These are phyloP conservation scores for Orussus abietinus DNA, from an alignment of 1,140 invertebrate species.

Conservation along the genomic window DNA sequence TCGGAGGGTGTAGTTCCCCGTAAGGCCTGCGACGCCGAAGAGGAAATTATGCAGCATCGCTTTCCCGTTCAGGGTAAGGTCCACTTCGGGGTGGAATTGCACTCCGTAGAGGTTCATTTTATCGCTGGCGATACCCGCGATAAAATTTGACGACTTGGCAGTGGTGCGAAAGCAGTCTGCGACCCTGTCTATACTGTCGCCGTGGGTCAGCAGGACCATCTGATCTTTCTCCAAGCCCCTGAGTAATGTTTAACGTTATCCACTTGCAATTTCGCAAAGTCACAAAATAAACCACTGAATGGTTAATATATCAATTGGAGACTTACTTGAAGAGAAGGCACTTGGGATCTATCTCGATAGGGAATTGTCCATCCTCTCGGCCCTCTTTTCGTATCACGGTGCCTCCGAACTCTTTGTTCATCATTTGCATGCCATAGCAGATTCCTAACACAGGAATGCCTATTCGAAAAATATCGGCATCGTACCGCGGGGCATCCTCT, in stretches of 20 bases:
- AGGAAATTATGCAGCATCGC: conserved; percentile 94
- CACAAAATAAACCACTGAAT: conserved; percentile 7
- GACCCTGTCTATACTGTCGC: conserved; percentile 89
- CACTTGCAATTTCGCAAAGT: neutral
- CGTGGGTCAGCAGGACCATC: conserved; percentile 92
- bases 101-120: conserved; percentile 90
- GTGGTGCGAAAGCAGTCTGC: conserved; percentile 82
- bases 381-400: conserved; percentile 79
- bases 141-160: conserved; percentile 78
- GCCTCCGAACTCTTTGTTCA: conserved; percentile 98
- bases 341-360: conserved; percentile 83
- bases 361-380: conserved; percentile 93
- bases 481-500: conserved; percentile 90
- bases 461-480: conserved; percentile 92
- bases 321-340: conserved; percentile 92
- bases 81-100: conserved; percentile 97
- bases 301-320: conserved; percentile 12
- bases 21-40: conserved; percentile 83
- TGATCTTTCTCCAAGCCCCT: conserved; percentile 85
- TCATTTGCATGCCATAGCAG: conserved; percentile 99
- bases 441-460: conserved; percentile 94
- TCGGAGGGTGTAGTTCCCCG: conserved; percentile 84
- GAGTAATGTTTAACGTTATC: conserved; percentile 23
- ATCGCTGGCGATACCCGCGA: conserved; percentile 90
- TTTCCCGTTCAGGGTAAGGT: conserved; percentile 89